Evolutionary conservation across 2,888 invertebrate genomes (phyloP).

Genomic region (Lycophotia porphyrea): DNA sequence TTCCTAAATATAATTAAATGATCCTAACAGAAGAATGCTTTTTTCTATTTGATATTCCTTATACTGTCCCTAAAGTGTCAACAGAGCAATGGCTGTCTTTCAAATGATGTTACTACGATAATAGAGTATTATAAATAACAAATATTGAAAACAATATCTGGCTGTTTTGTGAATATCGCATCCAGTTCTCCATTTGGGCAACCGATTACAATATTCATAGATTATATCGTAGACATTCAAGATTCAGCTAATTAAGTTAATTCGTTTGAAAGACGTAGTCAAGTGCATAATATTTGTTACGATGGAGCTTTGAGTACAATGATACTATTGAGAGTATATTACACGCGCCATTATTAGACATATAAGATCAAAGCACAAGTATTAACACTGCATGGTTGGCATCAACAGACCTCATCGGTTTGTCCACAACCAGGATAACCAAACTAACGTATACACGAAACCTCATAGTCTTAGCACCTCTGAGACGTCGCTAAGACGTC

Average conservation of each 20-base stretch:
- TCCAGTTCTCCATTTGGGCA: neutral
- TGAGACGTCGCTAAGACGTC: neutral
- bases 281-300: neutral
- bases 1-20: conserved; percentile 36
- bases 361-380: neutral
- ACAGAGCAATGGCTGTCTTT: neutral
- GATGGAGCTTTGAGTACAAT: neutral
- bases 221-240: neutral
- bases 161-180: neutral
- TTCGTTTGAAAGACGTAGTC: neutral
- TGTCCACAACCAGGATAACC: neutral
- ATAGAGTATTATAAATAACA: neutral
- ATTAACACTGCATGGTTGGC: neutral
- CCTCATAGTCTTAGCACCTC: neutral
- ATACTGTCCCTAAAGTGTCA: neutral
- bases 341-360: too few species aligned
- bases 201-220: neutral
- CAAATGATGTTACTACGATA: neutral
- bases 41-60: neutral
- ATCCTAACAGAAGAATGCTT: neutral
- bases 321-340: too few species aligned
- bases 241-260: neutral
- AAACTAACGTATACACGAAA: neutral
- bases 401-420: neutral
- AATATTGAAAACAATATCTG: neutral